phyloP scores from a whole-genome alignment of 1,140 invertebrate species.

The Drosophila nigromelanica region DNA sequence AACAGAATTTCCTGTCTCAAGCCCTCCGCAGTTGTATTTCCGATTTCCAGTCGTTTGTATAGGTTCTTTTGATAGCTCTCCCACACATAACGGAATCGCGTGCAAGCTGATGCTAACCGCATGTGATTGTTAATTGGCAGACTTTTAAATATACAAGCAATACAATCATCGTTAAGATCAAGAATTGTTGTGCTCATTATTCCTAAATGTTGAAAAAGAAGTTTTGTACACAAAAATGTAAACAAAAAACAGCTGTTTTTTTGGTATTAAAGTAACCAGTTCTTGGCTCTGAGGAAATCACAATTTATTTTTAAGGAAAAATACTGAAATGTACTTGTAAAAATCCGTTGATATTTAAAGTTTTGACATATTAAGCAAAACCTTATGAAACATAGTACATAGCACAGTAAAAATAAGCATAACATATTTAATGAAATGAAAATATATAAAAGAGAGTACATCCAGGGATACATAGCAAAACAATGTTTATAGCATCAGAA shows the following conservation, averaged over 20 bases:
- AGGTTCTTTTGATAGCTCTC: background rate
- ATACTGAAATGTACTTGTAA: background rate
- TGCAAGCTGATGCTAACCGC: conserved; percentile 12
- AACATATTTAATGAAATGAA: too few relatives aligned
- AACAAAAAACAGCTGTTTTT: conserved; percentile 21
- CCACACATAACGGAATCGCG: conserved; percentile 16
- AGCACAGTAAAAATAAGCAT: too few relatives aligned
- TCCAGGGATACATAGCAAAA: too few relatives aligned
- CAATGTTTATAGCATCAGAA: too few relatives aligned
- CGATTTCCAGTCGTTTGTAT: conserved; percentile 20
- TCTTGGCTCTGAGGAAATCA: background rate
- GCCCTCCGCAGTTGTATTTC: background rate
- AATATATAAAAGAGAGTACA: too few relatives aligned
- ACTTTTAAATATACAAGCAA: conserved; percentile 11
- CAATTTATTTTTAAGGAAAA: background rate
- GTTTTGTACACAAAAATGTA: background rate
- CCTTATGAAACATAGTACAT: too few relatives aligned
- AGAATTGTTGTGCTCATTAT: conserved; percentile 8
- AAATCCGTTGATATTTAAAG: background rate
- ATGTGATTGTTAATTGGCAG: conserved; percentile 23
- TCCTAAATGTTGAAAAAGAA: background rate
- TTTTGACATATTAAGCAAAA: too few relatives aligned
- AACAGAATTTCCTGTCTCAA: conserved; percentile 19
- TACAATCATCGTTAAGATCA: conserved; percentile 32
- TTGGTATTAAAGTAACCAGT: background rate